phyloP scores from a whole-genome alignment of 2,797 vertebrate species.

The Vipera latastei region DNA sequence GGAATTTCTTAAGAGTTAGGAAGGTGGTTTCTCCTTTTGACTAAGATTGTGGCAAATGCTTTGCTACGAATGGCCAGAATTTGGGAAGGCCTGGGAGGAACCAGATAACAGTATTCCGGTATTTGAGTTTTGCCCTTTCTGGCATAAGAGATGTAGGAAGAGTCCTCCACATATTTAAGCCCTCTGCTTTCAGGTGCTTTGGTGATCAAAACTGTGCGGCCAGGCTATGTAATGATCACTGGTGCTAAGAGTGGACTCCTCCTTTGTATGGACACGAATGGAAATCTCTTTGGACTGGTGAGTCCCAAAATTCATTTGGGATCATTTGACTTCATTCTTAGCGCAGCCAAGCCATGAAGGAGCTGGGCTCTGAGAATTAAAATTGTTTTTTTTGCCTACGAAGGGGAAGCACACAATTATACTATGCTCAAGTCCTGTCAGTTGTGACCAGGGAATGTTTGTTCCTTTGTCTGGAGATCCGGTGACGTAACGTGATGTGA shows the following conservation, averaged over 20 bases:
- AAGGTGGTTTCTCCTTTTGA: not conserved
- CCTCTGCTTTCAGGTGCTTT: conserved; percentile 71
- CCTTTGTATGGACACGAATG: conserved; percentile 79
- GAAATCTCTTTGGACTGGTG: conserved; percentile 80
- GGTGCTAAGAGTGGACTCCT: conserved; percentile 80
- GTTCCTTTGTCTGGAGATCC: no score
- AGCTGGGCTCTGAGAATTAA: no score
- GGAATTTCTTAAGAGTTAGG: not conserved
- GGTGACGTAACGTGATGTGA: no score
- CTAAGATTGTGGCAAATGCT: not conserved
- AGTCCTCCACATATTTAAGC: not conserved
- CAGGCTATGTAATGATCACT: conserved; percentile 77
- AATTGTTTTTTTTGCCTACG: no score
- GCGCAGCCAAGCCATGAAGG: not conserved
- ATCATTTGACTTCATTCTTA: not conserved
- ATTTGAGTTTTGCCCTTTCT: no score
- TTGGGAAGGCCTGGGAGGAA: not conserved
- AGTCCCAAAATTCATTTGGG: conserved; percentile 65
- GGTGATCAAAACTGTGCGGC: conserved; percentile 70
- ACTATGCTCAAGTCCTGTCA: no score
- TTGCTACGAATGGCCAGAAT: not conserved
- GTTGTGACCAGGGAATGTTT: no score
- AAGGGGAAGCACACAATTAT: no score
- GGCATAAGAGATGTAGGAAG: not conserved
- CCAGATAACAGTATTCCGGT: not conserved